phyloP scores from a whole-genome alignment of 2,113 vertebrate species.

The Laterallus jamaicensis region DNA sequence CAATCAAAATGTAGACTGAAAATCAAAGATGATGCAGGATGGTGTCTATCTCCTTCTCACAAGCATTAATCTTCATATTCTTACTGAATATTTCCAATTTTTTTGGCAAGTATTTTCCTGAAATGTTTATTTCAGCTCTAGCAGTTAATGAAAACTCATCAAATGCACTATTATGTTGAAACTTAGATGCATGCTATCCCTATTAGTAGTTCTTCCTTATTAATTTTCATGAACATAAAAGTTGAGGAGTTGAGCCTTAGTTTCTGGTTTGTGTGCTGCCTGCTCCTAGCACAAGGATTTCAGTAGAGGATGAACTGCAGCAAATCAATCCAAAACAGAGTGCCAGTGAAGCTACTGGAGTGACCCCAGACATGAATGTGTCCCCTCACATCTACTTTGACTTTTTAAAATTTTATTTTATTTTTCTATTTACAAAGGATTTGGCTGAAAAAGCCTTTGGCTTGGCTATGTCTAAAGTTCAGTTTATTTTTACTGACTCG shows the following conservation, averaged over 20 bases:
- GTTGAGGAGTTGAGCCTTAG: neutral
- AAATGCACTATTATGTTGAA: neutral
- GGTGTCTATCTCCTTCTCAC: neutral
- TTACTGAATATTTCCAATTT: neutral
- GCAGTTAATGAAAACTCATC: slow-evolving; percentile 11
- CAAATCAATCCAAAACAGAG: neutral
- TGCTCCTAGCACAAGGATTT: neutral
- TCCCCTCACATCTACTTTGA: neutral
- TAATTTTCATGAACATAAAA: neutral
- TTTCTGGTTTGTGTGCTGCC: neutral
- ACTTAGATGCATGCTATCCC: neutral
- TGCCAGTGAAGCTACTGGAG: neutral
- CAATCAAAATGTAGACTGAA: neutral
- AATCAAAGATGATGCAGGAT: neutral
- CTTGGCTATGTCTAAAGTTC: slow-evolving; percentile 43
- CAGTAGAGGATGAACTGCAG: neutral
- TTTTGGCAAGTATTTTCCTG: neutral
- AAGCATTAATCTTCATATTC: neutral
- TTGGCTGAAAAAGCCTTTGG: slow-evolving; percentile 48
- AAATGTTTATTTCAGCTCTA: neutral
- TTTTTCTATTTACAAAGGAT: slow-evolving; percentile 12
- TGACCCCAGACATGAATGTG: neutral
- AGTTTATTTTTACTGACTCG: slow-evolving; percentile 72
- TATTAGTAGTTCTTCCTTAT: neutral
- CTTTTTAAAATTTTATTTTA: neutral